A percentile compares a stretch with the other conserved stretches of the same genome.
phyloP scores from a whole-genome alignment of 2,888 invertebrate species.

The Mellilla xanthometata region DNA sequence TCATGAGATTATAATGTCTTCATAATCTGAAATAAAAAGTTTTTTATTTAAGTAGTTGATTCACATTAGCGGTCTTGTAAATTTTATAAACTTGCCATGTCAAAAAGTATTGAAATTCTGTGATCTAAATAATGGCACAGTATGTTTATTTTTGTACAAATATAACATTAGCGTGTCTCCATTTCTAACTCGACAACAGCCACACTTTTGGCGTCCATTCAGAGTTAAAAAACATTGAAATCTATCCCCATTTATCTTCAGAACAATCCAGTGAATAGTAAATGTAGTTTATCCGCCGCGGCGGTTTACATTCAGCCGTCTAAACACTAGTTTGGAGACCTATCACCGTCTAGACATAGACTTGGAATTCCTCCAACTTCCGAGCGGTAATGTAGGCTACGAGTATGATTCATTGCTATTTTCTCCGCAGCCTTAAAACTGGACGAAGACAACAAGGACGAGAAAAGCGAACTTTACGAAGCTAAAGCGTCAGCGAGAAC shows the following conservation, averaged over 20 bases:
- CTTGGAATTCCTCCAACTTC: conserved; percentile 55
- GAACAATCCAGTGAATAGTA: too few species aligned
- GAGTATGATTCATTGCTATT: conserved; percentile 42
- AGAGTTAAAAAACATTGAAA: background rate
- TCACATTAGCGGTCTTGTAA: too few species aligned
- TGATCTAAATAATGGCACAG: too few species aligned
- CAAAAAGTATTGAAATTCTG: too few species aligned
- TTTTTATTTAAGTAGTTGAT: too few species aligned
- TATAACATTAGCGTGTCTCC: background rate
- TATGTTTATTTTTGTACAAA: background rate
- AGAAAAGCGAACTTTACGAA: conserved; percentile 64
- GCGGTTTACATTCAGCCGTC: conserved; percentile 7
- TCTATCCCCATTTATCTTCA: background rate
- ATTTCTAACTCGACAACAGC: background rate
- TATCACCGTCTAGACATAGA: conserved; percentile 34
- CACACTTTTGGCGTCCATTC: conserved; percentile 1
- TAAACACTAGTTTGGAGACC: conserved; percentile 39
- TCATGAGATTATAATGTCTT: too few species aligned
- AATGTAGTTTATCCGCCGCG: too few species aligned
- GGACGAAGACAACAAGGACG: conserved; percentile 78
- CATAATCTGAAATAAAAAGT: too few species aligned
- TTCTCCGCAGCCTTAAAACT: conserved; percentile 79
- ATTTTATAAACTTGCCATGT: too few species aligned
- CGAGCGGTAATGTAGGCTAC: conserved; percentile 41
- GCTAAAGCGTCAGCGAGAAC: conserved; percentile 87